Conservation (phyloP, 2,888 invertebrate species). For the Subacronicta megacephala region DNA sequence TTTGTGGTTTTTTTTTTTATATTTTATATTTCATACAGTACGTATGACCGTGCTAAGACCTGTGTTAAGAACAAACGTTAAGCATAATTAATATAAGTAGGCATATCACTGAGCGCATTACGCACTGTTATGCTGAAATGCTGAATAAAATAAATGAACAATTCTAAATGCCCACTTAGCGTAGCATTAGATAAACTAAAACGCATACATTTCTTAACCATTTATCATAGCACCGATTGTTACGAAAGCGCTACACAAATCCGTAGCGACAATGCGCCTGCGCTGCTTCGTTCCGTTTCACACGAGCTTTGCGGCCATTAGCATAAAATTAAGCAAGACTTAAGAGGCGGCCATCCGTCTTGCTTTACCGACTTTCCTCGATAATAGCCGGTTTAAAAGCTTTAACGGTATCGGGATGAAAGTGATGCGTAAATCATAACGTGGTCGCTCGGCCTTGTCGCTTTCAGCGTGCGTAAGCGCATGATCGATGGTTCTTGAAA, state of each 20-base stretch:
- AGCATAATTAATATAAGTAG: conserved; percentile 14
- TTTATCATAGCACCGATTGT: conserved; percentile 49
- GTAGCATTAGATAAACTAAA: conserved; percentile 36
- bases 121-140: background rate
- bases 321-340: conserved; percentile 74
- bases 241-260: conserved; percentile 50
- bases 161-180: conserved; percentile 16
- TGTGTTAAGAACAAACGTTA: conserved; percentile 13
- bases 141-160: conserved; percentile 30
- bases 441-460: conserved; percentile 66
- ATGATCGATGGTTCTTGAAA: conserved; percentile 66
- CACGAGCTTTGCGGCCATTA: conserved; percentile 74
- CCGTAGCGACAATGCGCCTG: conserved; percentile 51
- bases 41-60: background rate
- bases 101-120: background rate
- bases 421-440: conserved; percentile 84
- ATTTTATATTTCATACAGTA: background rate
- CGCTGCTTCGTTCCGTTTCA: conserved; percentile 75
- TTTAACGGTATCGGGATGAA: conserved; percentile 84
- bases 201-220: conserved; percentile 30
- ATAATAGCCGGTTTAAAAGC: conserved; percentile 79
- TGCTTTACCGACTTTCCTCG: conserved; percentile 80
- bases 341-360: conserved; percentile 73
- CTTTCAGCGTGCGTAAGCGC: conserved; percentile 67
- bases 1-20: background rate